Evolutionary conservation across 2,113 vertebrate genomes (phyloP).

Genomic region (Psittacara wagleri): DNA sequence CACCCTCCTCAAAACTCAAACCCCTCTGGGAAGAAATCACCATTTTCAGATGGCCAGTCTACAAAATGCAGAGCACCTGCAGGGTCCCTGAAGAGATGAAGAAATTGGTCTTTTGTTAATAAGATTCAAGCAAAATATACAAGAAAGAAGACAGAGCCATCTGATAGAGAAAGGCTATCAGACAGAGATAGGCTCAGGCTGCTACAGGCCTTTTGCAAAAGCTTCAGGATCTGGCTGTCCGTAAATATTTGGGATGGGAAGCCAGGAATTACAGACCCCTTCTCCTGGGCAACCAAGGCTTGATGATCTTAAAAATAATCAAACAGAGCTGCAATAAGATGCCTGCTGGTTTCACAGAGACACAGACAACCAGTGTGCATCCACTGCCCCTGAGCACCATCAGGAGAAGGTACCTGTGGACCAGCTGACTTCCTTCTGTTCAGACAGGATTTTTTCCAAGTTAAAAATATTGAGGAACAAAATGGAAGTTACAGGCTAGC

Average conservation of each 20-base stretch:
- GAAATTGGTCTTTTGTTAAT: not conserved
- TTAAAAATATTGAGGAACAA: not conserved
- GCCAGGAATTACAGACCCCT: not conserved
- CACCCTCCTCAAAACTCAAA: not conserved
- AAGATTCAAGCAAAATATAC: not conserved
- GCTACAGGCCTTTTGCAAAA: not conserved
- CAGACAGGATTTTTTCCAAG: not conserved
- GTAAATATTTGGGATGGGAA: conserved; percentile 38
- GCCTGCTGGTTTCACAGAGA: not conserved
- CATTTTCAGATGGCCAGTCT: not conserved
- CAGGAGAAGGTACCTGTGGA: not conserved
- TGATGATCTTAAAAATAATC: not conserved
- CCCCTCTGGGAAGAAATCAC: not conserved
- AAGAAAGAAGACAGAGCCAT: not conserved
- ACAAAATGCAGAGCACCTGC: not conserved
- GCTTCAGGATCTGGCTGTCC: not conserved
- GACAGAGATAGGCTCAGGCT: not conserved
- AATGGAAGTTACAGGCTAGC: not conserved
- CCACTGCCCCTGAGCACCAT: not conserved
- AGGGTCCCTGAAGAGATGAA: not conserved
- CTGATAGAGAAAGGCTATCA: not conserved
- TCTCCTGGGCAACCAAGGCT: conserved; percentile 45
- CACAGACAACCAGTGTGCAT: not conserved
- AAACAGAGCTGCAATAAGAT: not conserved
- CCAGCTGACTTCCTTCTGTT: not conserved